Percentiles rank a stretch among this genome's conserved stretches.
Conservation (phyloP, 2,797 vertebrate genomes). For the Siniperca scherzeri region DNA sequence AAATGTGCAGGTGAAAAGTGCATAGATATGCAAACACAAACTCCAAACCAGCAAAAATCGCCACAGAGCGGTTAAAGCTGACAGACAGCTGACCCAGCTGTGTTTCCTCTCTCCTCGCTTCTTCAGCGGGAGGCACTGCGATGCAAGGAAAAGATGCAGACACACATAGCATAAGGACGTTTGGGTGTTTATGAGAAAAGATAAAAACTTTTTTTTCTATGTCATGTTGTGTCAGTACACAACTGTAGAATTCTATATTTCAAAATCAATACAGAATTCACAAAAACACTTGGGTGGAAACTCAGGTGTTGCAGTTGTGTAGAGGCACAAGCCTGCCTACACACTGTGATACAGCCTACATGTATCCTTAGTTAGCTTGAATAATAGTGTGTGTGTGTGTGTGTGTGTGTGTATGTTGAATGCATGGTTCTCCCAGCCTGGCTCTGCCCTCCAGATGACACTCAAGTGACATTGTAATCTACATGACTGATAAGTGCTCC, state of each 20-base stretch:
- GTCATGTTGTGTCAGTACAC: too few species aligned
- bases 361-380: neutral
- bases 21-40: too few species aligned
- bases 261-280: neutral
- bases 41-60: too few species aligned
- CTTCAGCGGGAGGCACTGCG: too few species aligned
- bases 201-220: neutral
- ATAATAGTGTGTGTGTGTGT: neutral
- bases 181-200: too few species aligned
- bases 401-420: slow-evolving; percentile 15
- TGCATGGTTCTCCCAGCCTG: slow-evolving; percentile 16
- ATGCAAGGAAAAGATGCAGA: too few species aligned
- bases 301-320: neutral
- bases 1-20: too few species aligned
- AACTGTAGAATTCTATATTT: neutral
- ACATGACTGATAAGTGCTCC: slow-evolving; percentile 73
- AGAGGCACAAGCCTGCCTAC: neutral
- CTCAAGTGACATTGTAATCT: slow-evolving; percentile 70
- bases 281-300: neutral
- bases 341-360: neutral
- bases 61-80: too few species aligned
- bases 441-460: slow-evolving; percentile 68
- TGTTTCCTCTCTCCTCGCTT: too few species aligned
- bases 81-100: too few species aligned
- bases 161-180: too few species aligned